These are phyloP conservation scores for Symphodus melops DNA, from an alignment of 2,113 vertebrate genomes.

Conservation along the genomic window DNA sequence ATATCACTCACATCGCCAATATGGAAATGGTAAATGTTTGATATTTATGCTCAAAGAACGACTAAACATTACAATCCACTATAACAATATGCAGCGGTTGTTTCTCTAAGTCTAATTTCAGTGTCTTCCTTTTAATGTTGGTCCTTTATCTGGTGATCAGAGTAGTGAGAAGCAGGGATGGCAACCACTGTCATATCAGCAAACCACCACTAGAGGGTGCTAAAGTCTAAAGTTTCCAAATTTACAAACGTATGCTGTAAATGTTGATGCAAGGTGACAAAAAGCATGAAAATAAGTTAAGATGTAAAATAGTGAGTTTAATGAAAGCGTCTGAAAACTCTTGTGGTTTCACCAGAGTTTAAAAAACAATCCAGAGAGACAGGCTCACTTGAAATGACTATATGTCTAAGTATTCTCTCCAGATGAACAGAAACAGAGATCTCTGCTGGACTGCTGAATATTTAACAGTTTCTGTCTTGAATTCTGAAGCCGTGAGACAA, in stretches of 20 bases:
- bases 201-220: constrained; percentile 5
- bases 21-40: no score
- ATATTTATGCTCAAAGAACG: background rate
- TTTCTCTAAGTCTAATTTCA: no score
- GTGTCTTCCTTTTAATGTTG: no score
- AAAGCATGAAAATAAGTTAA: background rate
- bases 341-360: background rate
- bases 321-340: background rate
- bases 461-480: background rate
- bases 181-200: background rate
- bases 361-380: background rate
- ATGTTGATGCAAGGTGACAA: background rate
- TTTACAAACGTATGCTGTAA: background rate
- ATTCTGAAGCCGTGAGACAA: background rate
- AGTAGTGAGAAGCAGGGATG: background rate
- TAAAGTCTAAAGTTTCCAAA: background rate
- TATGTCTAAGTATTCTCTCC: background rate
- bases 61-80: no score
- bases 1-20: constrained; percentile 18
- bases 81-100: no score
- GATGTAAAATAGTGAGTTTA: background rate
- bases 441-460: background rate
- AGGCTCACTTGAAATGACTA: background rate
- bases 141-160: background rate
- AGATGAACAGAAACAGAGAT: background rate